Base-by-base conservation (phyloP, 1,140 invertebrate genomes). In the Drosophila ficusphila region DNA sequence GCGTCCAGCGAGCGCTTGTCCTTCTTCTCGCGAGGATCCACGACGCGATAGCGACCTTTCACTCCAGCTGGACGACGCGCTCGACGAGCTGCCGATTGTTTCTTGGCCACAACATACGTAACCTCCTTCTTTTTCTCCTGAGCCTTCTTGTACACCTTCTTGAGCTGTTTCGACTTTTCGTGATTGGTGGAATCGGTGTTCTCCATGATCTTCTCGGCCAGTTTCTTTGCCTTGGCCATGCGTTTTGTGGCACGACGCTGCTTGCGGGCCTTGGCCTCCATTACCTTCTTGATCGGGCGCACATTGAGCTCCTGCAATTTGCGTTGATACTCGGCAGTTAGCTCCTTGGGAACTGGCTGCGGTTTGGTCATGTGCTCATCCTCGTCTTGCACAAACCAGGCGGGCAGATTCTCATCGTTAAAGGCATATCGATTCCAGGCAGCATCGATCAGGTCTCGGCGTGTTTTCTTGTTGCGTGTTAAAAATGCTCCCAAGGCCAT, bases 191-290 rank as follows among this genome's bases (percentile, higher is more conserved):
- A 95, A 73, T 99, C 98, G 2, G 93, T 93, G 90, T 96, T 97
- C 36, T 99, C 98, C 92, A 98, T 95, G 8, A 99, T 93, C 12
- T 94, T 93, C 91, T 99, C 98, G 1, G 98, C 96, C 91, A 97
- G 98, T 92, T 99, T 99, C 92, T 98, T 97, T 0, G 98, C 98
- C 83, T 96, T 97, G 76, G 99, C 97, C 90, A 99, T 92, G 90
- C 96, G 96, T 67, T 95, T 96, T 44, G 96, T 91, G 38, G 96
- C 95, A 69, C 97, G 95, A 89, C 95, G 96, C 94, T 99, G 99
- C 93, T 99, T 99, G 41, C 99, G 95, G 0, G 97, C 97, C 91
- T 99, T 99, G 0, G 99, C 99, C 93, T 99, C 98, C 71, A 98
- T 95, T 0, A 99, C 97, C 93, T 99, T 99, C 92, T 99, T 99